These are phyloP conservation scores for Pemphredon lugubris DNA, from an alignment of 2,888 invertebrate genomes.

Conservation along the genomic window DNA sequence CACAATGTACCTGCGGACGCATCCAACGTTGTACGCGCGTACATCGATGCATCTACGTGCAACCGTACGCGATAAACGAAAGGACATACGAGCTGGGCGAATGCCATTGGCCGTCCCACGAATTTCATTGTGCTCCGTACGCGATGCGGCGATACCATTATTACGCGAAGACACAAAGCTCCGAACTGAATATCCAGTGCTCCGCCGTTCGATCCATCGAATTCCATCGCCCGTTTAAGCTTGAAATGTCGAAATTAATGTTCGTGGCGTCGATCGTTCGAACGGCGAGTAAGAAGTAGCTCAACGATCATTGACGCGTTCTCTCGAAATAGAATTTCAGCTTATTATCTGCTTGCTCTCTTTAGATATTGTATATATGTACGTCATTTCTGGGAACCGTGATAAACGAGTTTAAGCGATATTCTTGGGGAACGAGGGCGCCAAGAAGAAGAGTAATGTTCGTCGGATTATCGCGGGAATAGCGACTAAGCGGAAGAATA, in stretches of 20 bases:
- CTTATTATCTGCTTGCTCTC: conserved; percentile 8
- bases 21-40: background rate
- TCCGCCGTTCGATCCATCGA: background rate
- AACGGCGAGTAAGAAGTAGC: background rate
- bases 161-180: background rate
- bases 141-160: background rate
- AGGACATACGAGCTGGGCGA: background rate
- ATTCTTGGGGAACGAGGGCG: conserved; percentile 9
- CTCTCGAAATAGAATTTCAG: background rate
- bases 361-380: conserved; percentile 13
- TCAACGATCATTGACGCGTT: conserved; percentile 8
- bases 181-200: background rate
- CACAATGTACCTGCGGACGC: too few species aligned
- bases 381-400: conserved; percentile 14
- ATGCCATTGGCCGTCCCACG: background rate
- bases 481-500: conserved; percentile 33
- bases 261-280: background rate
- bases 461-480: conserved; percentile 37
- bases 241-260: background rate
- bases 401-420: conserved; percentile 35
- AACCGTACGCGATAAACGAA: conserved; percentile 1
- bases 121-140: background rate
- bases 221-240: background rate
- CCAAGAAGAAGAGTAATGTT: conserved; percentile 34
- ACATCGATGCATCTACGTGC: background rate